These are phyloP conservation scores for Monodelphis domestica DNA, from an alignment of 2,797 vertebrate genomes.

Conservation along the genomic window DNA sequence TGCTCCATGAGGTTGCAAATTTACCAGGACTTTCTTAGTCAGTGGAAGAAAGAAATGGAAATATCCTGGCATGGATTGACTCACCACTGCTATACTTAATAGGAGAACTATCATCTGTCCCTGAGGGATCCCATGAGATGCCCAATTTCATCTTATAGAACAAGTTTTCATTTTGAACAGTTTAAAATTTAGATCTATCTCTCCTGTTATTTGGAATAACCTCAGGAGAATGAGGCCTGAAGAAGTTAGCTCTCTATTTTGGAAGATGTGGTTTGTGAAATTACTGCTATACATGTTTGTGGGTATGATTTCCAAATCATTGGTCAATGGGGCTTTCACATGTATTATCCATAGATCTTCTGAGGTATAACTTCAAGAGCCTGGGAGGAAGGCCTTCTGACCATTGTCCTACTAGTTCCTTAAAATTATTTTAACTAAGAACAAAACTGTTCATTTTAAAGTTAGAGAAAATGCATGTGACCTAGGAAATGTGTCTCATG, in stretches of 20 bases:
- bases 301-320: background rate
- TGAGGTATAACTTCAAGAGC: background rate
- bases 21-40: background rate
- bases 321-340: background rate
- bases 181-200: background rate
- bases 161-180: background rate
- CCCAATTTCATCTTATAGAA: background rate
- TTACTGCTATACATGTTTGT: background rate
- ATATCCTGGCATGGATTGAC: background rate
- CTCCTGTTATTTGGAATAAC: background rate
- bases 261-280: background rate
- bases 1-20: background rate
- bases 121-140: background rate
- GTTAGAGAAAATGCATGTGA: background rate
- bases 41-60: constrained; percentile 3
- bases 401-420: background rate
- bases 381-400: background rate
- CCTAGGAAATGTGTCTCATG: background rate
- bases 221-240: background rate
- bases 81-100: background rate
- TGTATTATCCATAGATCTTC: background rate
- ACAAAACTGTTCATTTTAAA: background rate
- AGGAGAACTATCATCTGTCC: background rate
- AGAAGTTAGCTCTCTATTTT: background rate
- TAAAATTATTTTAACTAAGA: background rate